Conservation (phyloP, 2,113 vertebrate species). For the Hydropotes inermis region DNA sequence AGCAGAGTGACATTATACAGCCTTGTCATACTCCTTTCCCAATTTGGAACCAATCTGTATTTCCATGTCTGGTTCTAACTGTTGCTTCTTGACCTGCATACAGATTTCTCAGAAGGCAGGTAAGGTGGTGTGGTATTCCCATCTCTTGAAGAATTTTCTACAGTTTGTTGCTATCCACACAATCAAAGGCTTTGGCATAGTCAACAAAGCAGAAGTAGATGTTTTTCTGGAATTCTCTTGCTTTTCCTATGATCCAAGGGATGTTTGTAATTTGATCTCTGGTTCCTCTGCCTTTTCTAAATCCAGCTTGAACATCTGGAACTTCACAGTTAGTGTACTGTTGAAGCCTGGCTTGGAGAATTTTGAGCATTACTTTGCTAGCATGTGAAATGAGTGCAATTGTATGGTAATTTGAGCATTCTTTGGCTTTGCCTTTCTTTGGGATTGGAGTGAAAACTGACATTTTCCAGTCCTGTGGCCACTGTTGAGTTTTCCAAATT, state of each 20-base stretch:
- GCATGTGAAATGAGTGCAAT: neutral
- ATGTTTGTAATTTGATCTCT: neutral
- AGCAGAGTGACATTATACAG: neutral
- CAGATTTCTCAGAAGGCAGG: neutral
- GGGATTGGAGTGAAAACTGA: neutral
- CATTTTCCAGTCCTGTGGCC: neutral
- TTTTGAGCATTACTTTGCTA: neutral
- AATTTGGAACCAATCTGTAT: neutral
- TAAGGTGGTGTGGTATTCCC: neutral
- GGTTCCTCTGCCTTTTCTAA: neutral
- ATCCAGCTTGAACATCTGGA: neutral
- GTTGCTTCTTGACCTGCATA: neutral
- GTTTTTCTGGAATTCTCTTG: neutral
- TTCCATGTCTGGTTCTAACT: neutral
- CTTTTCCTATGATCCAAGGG: neutral
- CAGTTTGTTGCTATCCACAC: neutral
- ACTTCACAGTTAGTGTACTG: neutral
- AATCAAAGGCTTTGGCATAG: neutral
- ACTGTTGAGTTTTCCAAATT: neutral
- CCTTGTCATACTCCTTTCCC: neutral
- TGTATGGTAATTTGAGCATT: neutral
- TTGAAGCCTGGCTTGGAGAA: neutral
- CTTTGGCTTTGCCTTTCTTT: neutral
- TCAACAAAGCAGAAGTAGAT: neutral
- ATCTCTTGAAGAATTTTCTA: neutral